phyloP scores from a whole-genome alignment of 2,888 invertebrate species.

The Drosophila glabriapex region DNA sequence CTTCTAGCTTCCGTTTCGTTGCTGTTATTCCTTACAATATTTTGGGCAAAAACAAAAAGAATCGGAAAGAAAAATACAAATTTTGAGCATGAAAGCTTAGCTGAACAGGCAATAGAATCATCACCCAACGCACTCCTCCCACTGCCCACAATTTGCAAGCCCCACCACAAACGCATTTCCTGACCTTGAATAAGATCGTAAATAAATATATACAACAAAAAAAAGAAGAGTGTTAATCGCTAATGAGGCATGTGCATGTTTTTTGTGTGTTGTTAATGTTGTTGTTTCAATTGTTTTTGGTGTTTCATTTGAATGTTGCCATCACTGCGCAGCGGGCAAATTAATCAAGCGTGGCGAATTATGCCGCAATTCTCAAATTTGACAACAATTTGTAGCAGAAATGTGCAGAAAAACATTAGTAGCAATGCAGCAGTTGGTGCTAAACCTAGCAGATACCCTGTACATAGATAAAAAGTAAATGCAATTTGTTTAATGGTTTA shows the following conservation, averaged over 20 bases:
- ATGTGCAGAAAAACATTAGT: conserved; percentile 38
- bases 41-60: conserved; percentile 10
- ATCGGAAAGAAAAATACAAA: conserved; percentile 9
- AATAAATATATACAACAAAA: conserved; percentile 52
- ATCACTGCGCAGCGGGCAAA: conserved; percentile 74
- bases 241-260: conserved; percentile 67
- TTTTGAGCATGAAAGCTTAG: conserved; percentile 45
- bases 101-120: conserved; percentile 17
- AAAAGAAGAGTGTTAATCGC: conserved; percentile 55
- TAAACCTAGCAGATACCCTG: conserved; percentile 1
- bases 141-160: not conserved
- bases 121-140: not conserved
- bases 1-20: conserved; percentile 27
- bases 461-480: too few relatives aligned
- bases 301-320: conserved; percentile 31
- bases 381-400: conserved; percentile 76
- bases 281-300: conserved; percentile 27
- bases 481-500: too few relatives aligned
- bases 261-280: conserved; percentile 7
- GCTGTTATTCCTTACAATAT: conserved; percentile 29
- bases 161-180: conserved; percentile 62
- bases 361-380: conserved; percentile 68
- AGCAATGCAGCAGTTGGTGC: not conserved
- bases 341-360: conserved; percentile 74
- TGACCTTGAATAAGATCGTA: conserved; percentile 67